Base-by-base conservation (phyloP, 2,113 vertebrate genomes). In the Stigmatopora argus region DNA sequence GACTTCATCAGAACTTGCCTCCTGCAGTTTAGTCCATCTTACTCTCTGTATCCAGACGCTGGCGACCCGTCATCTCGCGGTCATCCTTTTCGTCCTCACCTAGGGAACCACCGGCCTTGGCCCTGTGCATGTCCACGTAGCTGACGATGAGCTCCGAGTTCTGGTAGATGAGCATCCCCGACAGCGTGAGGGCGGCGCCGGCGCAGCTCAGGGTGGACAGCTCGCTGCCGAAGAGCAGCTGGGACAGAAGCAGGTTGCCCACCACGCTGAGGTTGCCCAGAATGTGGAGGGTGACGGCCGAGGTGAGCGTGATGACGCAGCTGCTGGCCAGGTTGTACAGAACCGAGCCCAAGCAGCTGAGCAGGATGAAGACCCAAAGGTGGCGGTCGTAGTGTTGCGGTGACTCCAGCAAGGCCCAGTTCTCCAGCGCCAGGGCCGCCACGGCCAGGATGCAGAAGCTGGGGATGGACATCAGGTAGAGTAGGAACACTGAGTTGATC, bases 301-400 rank as follows among this genome's bases (percentile, higher is more conserved):
- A 99, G 26, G 97, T 98, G 74, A 95, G 94, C 1, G 93, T 94
- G 87, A 98, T 93, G 78, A 99, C 85, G 44, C 92, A 93, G 90
- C 92, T 94, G 86, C 95, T 96, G 83, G 97, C 92, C 87, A 99
- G 79, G 91, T 98, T 99, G 90, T 99, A 98, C 74, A 98, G 85
- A 69, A 99, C 95, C 0, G 96, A 98, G 74, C 94, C 91, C 67
- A 96, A 85, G 85, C 97, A 99, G 91, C 96, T 99, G 78, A 98
- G 93, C 78, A 97, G 79, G 76, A 99, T 82, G 17, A 95, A 96
- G 75, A 90, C 81, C 96, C 96, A 98, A 65, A 99, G 93, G 56
- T 68, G 80, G 23, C 82, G 62, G 49, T 96, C 91, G 0, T 92
- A 90, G 26, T 91, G 86, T 10, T 90, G 73, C 0, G 92, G 87